These are phyloP conservation scores for Orius laevigatus DNA, from an alignment of 1,140 invertebrate species.

Conservation along the genomic window DNA sequence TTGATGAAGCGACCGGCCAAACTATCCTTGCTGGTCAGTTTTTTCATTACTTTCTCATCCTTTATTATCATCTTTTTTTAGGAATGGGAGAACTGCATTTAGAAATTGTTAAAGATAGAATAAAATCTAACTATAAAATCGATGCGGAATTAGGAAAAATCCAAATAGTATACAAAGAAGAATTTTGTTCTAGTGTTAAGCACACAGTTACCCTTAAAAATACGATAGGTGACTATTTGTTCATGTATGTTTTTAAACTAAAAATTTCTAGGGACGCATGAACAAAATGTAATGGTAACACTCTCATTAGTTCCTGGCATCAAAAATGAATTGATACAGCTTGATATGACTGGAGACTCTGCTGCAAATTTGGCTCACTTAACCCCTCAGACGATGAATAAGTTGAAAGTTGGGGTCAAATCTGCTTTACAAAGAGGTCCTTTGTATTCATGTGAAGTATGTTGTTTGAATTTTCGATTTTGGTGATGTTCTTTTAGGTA, in stretches of 20 bases:
- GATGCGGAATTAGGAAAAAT: slow-evolving; percentile 82
- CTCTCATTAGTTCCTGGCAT: neutral
- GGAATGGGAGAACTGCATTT: slow-evolving; percentile 96
- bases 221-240: neutral
- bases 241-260: neutral
- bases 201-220: slow-evolving; percentile 25
- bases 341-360: neutral
- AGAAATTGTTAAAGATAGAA: slow-evolving; percentile 80
- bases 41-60: too few species aligned
- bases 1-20: slow-evolving; percentile 66
- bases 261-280: neutral
- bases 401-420: neutral
- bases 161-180: slow-evolving; percentile 89
- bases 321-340: neutral
- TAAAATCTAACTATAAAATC: slow-evolving; percentile 76
- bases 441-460: too few species aligned
- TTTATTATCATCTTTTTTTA: too few species aligned
- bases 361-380: slow-evolving; percentile 7
- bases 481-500: slow-evolving; percentile 35
- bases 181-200: slow-evolving; percentile 33
- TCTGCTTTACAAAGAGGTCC: neutral
- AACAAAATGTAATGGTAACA: slow-evolving; percentile 2
- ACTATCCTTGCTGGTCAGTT: slow-evolving; percentile 59
- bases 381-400: neutral
- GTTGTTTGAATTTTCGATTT: slow-evolving; percentile 10